phyloP scores from a whole-genome alignment of 2,888 invertebrate genomes.

The Pseudococcus jackbeardsleyi region DNA sequence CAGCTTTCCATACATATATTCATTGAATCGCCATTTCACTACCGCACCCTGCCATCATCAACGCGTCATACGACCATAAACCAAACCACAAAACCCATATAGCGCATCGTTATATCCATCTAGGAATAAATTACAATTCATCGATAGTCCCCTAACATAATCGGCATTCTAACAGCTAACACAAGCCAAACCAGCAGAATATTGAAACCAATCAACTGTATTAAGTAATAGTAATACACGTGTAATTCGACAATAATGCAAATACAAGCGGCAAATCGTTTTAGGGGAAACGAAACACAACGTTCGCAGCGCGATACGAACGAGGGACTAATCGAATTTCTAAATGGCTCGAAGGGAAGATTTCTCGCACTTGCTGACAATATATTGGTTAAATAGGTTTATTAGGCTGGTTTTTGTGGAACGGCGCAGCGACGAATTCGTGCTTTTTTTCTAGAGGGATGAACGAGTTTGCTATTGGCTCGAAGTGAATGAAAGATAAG shows the following conservation, averaged over 20 bases:
- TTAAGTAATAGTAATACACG: constrained; percentile 16
- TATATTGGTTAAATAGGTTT: background rate
- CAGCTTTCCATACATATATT: background rate
- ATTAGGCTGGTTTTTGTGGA: background rate
- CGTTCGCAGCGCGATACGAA: background rate
- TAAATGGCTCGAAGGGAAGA: constrained; percentile 11
- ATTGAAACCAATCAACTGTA: constrained; percentile 48
- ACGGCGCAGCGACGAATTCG: background rate
- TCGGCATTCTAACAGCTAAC: background rate
- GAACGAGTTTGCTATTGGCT: background rate
- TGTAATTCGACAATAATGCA: constrained; percentile 54
- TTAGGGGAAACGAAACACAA: background rate
- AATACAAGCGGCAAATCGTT: constrained; percentile 40
- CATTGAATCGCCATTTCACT: background rate
- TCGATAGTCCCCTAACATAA: background rate
- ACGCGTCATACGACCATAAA: too few species aligned
- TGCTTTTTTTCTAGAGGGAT: background rate
- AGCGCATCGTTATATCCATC: background rate
- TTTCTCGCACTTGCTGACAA: background rate
- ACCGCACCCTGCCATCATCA: background rate
- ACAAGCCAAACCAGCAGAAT: background rate
- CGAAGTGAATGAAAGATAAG: background rate
- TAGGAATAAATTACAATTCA: background rate
- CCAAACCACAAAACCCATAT: too few species aligned
- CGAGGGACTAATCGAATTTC: constrained; percentile 28